Evolutionary conservation across 1,140 invertebrate genomes (phyloP).

Genomic region (Lucilia cuprina): DNA sequence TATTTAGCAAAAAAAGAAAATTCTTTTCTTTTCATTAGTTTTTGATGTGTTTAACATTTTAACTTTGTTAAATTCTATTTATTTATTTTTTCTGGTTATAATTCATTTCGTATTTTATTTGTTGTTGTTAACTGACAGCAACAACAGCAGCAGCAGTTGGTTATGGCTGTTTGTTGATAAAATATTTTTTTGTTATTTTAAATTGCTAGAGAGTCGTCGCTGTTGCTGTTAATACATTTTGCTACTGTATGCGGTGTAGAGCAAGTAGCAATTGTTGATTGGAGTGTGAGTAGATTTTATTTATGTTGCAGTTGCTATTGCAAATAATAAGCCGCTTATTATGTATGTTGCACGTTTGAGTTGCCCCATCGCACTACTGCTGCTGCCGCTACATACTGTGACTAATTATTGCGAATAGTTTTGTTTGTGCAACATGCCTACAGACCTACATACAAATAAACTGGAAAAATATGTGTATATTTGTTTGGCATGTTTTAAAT

Average conservation of each 20-base stretch:
- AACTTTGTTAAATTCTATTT: not conserved
- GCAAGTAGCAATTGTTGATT: not conserved
- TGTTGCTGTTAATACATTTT: not conserved
- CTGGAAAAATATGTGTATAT: not conserved
- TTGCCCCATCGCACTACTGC: not conserved
- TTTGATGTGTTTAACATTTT: slow-evolving; percentile 12
- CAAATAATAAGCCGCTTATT: slow-evolving; percentile 11
- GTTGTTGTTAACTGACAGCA: not conserved
- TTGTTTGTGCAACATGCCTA: not conserved
- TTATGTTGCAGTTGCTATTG: not conserved
- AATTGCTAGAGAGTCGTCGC: not conserved
- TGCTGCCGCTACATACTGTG: not conserved
- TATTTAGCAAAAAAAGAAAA: not conserved
- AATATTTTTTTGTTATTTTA: not conserved
- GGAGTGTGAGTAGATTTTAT: not conserved
- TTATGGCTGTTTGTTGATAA: not conserved
- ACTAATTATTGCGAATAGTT: slow-evolving; percentile 15
- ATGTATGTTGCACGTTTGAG: not conserved
- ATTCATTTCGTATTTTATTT: not conserved
- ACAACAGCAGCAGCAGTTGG: too few relatives aligned
- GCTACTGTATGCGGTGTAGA: not conserved
- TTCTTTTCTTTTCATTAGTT: slow-evolving; percentile 8
- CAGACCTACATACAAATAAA: too few relatives aligned
- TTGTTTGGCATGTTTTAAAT: not conserved
- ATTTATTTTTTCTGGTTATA: not conserved